Base-by-base conservation (phyloP, 2,888 invertebrate genomes). In the Erynnis tages region DNA sequence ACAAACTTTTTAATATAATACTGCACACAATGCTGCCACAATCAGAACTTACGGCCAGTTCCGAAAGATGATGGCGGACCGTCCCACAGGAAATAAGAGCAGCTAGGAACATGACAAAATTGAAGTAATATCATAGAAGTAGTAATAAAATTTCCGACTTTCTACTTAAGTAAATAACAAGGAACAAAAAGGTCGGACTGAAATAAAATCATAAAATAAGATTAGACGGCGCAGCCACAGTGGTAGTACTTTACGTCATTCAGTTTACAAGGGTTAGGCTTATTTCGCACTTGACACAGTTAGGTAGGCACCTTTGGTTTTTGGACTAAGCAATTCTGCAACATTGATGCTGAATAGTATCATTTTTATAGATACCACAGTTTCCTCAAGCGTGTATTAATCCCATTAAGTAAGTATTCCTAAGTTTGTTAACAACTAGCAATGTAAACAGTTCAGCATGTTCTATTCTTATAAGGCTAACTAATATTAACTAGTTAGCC, bases 131-230 rank as follows among this genome's bases (percentile, higher is more conserved):
- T 41, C 8, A 17, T 11, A 25, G 40, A 32, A 23, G 35, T 8
- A 44, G 29, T 29, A 35, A 44, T 37, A 44, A 35, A 44, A 17
- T 52, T 44, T 44, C 27, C 37, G 14, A 29, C 29, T 37, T 37
- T 29, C 19, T 8, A 50, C 43, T 50, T 52, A 37, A 44, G 29
- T 50, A 43, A 30, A 43, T 48, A 40, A 23, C 35, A 10, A 37
- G 14, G 37, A 37, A 50, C 25, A 50, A 44, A 49, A 44, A 30
- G 43, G 44, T 44, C 19, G 21, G 45, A 25, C 0, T 29, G 27
- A 41, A 54, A 53, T 41, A 53, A 49, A 55, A 32, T 46, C 54
- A 34, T 54, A 56, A 56, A 55, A 43, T 49, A 21, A 54, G 37
- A 54, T 54, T 56, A 50, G 49, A 54, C 44, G 43, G 38, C 32